Evolutionary conservation across 2,888 invertebrate genomes (phyloP), one percentile per base, ranked within the genome.

Genomic region (Neoaliturus tenellus): DNA sequence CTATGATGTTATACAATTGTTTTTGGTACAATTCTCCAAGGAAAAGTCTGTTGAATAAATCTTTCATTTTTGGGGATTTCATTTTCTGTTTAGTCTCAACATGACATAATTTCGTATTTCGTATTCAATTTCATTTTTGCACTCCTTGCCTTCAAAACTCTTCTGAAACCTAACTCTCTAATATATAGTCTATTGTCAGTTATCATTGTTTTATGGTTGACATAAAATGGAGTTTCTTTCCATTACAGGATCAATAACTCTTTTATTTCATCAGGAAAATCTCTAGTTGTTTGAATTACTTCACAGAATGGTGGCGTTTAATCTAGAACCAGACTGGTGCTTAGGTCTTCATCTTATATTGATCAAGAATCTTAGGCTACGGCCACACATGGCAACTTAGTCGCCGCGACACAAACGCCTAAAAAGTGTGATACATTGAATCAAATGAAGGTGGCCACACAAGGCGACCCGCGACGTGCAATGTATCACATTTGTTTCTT

Each of bases 321-420:
- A 35, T 35, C 14, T 33, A 35, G 33, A 25, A 58, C 44, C 41
- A 83, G 23, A 73, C 73, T 39, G 73, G 35, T 20, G 73, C 41
- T 23, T 73, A 39, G 17, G 44, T 39, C 31, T 73, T 73, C 41
- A 73, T 73, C 20, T 41, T 73, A 25, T 73, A 73, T 33, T 41
- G n/a, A 25, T 20, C 73, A 33, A 73, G n/a, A 14, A 41, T 73
- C 73, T 73, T 73, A 17, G n/a, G n/a, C n/a, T n/a, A n/a, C n/a
- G n/a, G n/a, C n/a, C n/a, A n/a, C n/a, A n/a, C n/a, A n/a, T n/a
- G n/a, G n/a, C n/a, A n/a, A n/a, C n/a, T n/a, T n/a, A n/a, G n/a
- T n/a, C n/a, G n/a, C n/a, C n/a, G n/a, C n/a, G n/a, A n/a, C n/a
- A n/a, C n/a, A n/a, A n/a, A n/a, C n/a, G n/a, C n/a, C n/a, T n/a